phyloP scores from a whole-genome alignment of 1,140 invertebrate genomes.

The Nixonia krombeini region DNA sequence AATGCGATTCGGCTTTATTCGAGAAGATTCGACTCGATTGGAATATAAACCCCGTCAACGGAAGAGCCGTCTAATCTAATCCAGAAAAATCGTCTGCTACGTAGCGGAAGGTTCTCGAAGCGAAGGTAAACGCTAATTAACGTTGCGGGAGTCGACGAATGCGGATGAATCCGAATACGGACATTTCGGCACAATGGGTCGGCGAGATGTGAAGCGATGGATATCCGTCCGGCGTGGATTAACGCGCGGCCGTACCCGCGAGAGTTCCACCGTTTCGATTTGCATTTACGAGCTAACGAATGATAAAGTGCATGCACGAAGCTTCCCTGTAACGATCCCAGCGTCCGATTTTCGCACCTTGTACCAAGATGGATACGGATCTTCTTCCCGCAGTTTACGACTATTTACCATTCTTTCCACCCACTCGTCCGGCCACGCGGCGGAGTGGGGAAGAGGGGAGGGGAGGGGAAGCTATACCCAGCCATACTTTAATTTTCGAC shows the following conservation, averaged over 20 bases:
- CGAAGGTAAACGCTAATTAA: no score
- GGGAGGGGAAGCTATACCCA: constrained; percentile 3
- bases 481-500: constrained; percentile 56
- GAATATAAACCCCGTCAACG: no score
- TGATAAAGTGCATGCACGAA: constrained; percentile 39
- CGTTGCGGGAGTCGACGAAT: no score
- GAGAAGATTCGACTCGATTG: no score
- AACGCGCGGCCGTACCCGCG: constrained; percentile 32
- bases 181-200: no score
- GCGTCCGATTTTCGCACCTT: constrained; percentile 48
- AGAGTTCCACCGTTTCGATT: constrained; percentile 44
- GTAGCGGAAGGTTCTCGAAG: no score
- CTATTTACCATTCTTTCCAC: constrained; percentile 60
- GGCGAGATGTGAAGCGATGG: no score
- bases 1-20: no score
- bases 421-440: constrained; percentile 49
- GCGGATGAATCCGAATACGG: no score
- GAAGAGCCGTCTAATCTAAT: no score
- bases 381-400: constrained; percentile 52
- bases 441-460: constrained; percentile 12
- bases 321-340: constrained; percentile 43
- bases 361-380: constrained; percentile 55
- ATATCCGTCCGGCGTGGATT: no score
- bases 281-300: constrained; percentile 53
- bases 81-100: no score